Conservation (phyloP, 2,113 vertebrate species). For the Ramphastos sulfuratus region DNA sequence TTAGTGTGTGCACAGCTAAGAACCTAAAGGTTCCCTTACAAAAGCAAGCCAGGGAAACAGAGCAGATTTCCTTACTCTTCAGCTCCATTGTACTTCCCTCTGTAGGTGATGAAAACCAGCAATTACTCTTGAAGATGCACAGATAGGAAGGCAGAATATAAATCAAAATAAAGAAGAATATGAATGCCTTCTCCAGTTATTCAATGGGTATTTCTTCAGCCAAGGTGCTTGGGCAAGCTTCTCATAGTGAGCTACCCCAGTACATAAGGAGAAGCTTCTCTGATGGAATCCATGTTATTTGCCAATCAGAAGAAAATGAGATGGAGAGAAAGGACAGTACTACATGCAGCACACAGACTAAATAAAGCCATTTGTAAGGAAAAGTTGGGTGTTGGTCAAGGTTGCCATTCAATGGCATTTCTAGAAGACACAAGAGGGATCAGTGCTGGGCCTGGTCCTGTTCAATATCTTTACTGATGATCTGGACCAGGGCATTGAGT, state of each 20-base stretch:
- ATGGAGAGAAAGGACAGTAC: background rate
- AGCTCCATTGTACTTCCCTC: slow-evolving; percentile 46
- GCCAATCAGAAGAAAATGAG: slow-evolving; percentile 1
- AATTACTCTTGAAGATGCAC: slow-evolving; percentile 58
- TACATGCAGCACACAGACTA: background rate
- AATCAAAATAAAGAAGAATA: slow-evolving; percentile 61
- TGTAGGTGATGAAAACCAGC: slow-evolving; percentile 44
- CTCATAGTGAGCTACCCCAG: background rate
- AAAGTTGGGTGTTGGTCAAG: background rate
- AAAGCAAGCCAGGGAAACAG: background rate
- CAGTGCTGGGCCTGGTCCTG: too few relatives aligned
- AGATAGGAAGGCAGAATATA: slow-evolving; percentile 45
- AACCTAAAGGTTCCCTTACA: slow-evolving; percentile 24
- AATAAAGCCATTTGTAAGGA: slow-evolving; percentile 7
- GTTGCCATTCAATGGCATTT: background rate
- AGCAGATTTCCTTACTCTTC: slow-evolving; percentile 22
- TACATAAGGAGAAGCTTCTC: background rate
- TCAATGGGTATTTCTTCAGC: slow-evolving; percentile 45
- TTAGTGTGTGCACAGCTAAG: background rate
- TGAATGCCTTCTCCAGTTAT: slow-evolving; percentile 16
- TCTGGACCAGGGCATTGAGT: too few relatives aligned
- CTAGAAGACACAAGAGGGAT: background rate
- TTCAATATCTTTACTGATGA: too few relatives aligned
- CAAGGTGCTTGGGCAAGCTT: background rate
- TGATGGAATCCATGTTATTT: background rate